Percentiles rank a stretch among this genome's conserved stretches.
phyloP scores from a whole-genome alignment of 2,888 invertebrate species.

The Meliscaeva auricollis region DNA sequence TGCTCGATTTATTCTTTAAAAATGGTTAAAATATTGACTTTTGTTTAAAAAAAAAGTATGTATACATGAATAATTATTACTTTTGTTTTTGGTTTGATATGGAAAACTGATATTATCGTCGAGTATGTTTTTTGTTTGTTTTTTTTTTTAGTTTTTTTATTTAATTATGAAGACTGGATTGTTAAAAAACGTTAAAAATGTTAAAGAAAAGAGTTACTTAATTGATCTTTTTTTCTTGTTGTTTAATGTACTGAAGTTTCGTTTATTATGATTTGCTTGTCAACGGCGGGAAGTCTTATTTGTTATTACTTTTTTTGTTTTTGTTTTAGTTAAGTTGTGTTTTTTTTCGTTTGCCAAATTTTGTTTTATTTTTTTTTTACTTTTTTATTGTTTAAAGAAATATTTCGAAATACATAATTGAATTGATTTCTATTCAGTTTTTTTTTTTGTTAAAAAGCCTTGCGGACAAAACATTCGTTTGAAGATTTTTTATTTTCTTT shows the following conservation, averaged over 20 bases:
- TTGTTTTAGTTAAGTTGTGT: neutral
- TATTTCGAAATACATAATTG: conserved; percentile 47
- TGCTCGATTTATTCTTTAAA: conserved; percentile 39
- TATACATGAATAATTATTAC: conserved; percentile 46
- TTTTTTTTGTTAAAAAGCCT: conserved; percentile 34
- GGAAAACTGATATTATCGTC: conserved; percentile 75
- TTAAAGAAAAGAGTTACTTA: conserved; percentile 26
- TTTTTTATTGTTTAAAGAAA: conserved; percentile 32
- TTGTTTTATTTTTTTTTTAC: no score
- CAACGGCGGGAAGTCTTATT: conserved; percentile 75
- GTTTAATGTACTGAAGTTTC: conserved; percentile 66
- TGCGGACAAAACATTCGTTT: conserved; percentile 45
- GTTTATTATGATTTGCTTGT: conserved; percentile 71
- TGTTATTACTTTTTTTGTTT: conserved; percentile 42
- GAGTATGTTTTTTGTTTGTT: conserved; percentile 13
- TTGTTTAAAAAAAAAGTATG: conserved; percentile 47
- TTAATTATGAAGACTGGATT: conserved; percentile 65
- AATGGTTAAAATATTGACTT: conserved; percentile 23
- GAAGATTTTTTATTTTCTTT: conserved; percentile 20
- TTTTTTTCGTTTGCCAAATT: conserved; percentile 48
- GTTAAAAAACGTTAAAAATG: conserved; percentile 37
- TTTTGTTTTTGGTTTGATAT: conserved; percentile 62
- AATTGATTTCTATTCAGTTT: conserved; percentile 41
- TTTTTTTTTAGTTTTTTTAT: neutral
- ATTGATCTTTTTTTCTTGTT: conserved; percentile 33